These are phyloP conservation scores for Oncorhynchus kisutch DNA, from an alignment of 2,113 vertebrate genomes.

Conservation along the genomic window DNA sequence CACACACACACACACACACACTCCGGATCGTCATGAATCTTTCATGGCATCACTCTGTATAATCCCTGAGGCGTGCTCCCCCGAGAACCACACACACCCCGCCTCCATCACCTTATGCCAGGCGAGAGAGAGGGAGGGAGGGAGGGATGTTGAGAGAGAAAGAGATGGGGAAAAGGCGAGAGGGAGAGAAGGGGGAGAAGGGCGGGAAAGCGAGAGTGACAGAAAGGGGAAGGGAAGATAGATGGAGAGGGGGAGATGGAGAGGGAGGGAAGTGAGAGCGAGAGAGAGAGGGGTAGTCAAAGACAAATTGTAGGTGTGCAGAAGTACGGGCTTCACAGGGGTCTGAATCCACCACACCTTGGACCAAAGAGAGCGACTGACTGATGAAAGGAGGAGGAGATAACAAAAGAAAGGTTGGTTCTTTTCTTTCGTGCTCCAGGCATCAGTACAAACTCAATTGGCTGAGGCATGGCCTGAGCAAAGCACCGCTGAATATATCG, in stretches of 20 bases:
- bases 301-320: slow-evolving; percentile 68
- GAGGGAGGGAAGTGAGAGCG: slow-evolving; percentile 20
- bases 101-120: slow-evolving; percentile 69
- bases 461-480: slow-evolving; percentile 24
- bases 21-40: slow-evolving; percentile 75
- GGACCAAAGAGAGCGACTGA: slow-evolving; percentile 40
- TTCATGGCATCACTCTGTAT: slow-evolving; percentile 75
- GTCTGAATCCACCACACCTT: slow-evolving; percentile 47
- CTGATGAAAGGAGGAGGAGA: slow-evolving; percentile 24
- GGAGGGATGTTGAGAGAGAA: slow-evolving; percentile 10
- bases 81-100: slow-evolving; percentile 46
- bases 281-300: slow-evolving; percentile 34
- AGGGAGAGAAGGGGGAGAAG: slow-evolving; percentile 40
- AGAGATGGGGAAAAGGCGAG: slow-evolving; percentile 22
- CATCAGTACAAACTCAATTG: slow-evolving; percentile 42
- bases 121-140: slow-evolving; percentile 42
- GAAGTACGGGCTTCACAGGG: slow-evolving; percentile 36
- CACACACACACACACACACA: slow-evolving; percentile 46
- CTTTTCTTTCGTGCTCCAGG: slow-evolving; percentile 28
- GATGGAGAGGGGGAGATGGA: slow-evolving; percentile 10
- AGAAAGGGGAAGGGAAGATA: slow-evolving; percentile 8
- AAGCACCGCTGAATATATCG: slow-evolving; percentile 14
- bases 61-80: slow-evolving; percentile 78
- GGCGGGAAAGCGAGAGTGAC: background rate
- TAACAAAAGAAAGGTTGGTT: slow-evolving; percentile 52